These are phyloP conservation scores for Pyralis farinalis DNA, from an alignment of 2,888 invertebrate species.

Conservation along the genomic window DNA sequence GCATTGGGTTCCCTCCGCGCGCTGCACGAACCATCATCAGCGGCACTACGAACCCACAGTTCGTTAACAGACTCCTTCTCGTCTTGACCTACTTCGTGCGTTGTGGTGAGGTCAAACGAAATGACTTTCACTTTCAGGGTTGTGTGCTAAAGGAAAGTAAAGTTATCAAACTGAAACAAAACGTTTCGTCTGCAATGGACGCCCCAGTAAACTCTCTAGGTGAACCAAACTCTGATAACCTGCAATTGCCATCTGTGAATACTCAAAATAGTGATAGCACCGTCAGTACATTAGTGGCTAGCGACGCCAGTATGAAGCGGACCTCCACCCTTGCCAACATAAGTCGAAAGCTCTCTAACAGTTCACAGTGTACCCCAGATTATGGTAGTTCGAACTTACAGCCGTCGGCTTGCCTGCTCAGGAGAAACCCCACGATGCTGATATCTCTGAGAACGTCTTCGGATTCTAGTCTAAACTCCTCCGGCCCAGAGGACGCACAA, in stretches of 20 bases:
- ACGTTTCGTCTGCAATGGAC: conserved; percentile 5
- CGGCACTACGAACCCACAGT: conserved; percentile 82
- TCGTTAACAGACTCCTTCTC: conserved; percentile 87
- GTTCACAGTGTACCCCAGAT: conserved; percentile 34
- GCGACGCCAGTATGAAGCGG: conserved; percentile 52
- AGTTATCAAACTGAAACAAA: conserved; percentile 35
- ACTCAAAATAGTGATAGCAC: conserved; percentile 55
- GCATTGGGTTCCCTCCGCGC: conserved; percentile 88
- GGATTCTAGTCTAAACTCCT: conserved; percentile 58
- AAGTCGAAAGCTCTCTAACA: conserved; percentile 61
- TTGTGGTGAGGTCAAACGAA: conserved; percentile 85
- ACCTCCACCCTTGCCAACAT: conserved; percentile 57
- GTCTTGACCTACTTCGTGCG: conserved; percentile 94
- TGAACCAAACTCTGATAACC: conserved; percentile 18
- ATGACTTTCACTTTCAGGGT: conserved; percentile 53
- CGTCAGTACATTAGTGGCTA: conserved; percentile 49
- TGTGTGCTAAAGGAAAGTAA: conserved; percentile 54
- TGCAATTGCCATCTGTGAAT: conserved; percentile 43
- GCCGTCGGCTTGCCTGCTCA: conserved; percentile 37
- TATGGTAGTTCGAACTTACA: conserved; percentile 33
- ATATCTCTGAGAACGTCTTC: conserved; percentile 47
- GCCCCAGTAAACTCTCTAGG: conserved; percentile 8
- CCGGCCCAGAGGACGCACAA: conserved; percentile 46
- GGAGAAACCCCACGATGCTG: conserved; percentile 53
- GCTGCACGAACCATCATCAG: conserved; percentile 90